Conservation (phyloP, 2,113 vertebrate genomes). For the Macquaria australasica region DNA sequence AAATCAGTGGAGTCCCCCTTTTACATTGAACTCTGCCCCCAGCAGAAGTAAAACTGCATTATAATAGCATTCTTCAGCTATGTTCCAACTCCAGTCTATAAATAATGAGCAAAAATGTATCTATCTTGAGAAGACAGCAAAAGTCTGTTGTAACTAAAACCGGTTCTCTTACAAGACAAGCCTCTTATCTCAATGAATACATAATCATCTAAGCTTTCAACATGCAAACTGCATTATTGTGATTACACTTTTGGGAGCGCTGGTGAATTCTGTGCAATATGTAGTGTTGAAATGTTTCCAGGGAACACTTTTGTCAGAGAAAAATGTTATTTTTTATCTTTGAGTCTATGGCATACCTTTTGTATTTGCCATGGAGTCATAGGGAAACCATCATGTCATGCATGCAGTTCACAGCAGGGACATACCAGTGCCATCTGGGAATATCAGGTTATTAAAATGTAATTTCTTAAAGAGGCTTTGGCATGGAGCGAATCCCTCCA, state of each 20-base stretch:
- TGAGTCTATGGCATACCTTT: neutral
- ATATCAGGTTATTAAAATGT: slow-evolving; percentile 52
- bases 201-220: neutral
- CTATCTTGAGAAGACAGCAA: neutral
- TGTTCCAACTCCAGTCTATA: neutral
- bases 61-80: neutral
- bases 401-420: slow-evolving; percentile 13
- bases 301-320: neutral
- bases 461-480: slow-evolving; percentile 54
- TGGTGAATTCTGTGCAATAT: neutral
- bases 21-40: neutral
- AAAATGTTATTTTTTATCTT: neutral
- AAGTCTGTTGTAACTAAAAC: neutral
- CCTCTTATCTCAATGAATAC: neutral
- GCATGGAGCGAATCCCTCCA: slow-evolving; percentile 24
- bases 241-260: neutral
- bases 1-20: neutral
- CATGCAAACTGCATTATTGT: neutral
- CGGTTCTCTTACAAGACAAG: too few species aligned
- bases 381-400: slow-evolving; percentile 1
- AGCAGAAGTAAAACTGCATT: neutral
- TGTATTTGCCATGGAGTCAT: neutral
- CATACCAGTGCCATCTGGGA: slow-evolving; percentile 33
- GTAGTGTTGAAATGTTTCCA: neutral
- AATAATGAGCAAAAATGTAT: slow-evolving; percentile 1